These are phyloP conservation scores for Antheraea mylitta DNA, from an alignment of 1,140 invertebrate species.

Conservation along the genomic window DNA sequence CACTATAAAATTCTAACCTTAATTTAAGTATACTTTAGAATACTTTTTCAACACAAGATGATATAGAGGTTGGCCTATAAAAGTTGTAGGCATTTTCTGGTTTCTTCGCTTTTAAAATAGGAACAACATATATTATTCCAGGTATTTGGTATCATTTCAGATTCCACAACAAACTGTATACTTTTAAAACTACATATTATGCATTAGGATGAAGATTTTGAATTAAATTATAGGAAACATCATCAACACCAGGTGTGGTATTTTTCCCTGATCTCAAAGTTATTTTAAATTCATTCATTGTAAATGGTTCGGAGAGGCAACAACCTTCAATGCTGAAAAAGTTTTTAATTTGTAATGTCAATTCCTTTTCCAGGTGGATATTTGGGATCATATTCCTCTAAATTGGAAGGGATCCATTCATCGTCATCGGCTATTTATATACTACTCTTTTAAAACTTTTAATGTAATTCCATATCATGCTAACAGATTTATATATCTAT, in stretches of 20 bases:
- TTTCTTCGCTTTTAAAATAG: not conserved
- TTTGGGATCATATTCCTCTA: not conserved
- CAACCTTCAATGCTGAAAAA: no score
- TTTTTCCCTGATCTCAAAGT: no score
- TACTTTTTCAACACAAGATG: conserved; percentile 34
- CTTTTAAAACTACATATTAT: no score
- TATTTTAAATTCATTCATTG: no score
- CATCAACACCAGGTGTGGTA: no score
- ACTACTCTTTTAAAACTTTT: not conserved
- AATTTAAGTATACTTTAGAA: conserved; percentile 30
- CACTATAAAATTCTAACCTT: not conserved
- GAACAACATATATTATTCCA: conserved; percentile 6
- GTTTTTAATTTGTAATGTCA: no score
- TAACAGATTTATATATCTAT: not conserved
- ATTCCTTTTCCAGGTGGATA: not conserved
- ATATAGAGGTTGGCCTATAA: conserved; percentile 29
- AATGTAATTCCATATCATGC: not conserved
- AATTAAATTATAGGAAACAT: no score
- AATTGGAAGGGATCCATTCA: not conserved
- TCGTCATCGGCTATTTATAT: not conserved
- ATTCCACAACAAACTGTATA: no score
- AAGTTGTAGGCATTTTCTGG: conserved; percentile 16
- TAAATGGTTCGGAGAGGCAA: no score
- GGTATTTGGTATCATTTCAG: not conserved
- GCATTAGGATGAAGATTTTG: no score